Conservation (phyloP, 2,113 vertebrate genomes). For the Bos javanicus region DNA sequence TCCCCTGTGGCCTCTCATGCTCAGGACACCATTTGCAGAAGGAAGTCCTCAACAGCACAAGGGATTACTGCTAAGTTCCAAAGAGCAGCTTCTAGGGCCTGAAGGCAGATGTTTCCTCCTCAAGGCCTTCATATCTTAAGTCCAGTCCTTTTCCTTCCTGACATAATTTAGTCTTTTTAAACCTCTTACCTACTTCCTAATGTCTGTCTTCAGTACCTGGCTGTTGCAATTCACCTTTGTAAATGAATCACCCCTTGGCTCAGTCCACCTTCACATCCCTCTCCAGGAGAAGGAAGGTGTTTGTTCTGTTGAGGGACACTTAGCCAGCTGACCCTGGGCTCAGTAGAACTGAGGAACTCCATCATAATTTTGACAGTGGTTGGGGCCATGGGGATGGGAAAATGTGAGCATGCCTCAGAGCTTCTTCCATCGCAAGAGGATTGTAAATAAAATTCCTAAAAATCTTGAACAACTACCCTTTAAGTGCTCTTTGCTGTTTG, state of each 20-base stretch:
- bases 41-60: neutral
- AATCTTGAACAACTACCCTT: neutral
- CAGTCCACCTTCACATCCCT: neutral
- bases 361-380: neutral
- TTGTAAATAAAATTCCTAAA: neutral
- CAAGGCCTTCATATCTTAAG: neutral
- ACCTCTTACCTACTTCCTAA: constrained; percentile 3
- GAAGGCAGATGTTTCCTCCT: constrained; percentile 57
- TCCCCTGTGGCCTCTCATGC: neutral
- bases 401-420: neutral
- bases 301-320: neutral
- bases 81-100: neutral
- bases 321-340: neutral
- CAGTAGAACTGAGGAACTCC: neutral
- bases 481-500: neutral
- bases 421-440: neutral
- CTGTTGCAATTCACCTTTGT: neutral
- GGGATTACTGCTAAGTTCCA: neutral
- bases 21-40: constrained; percentile 1
- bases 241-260: neutral
- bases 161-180: neutral
- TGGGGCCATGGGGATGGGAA: neutral
- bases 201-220: neutral
- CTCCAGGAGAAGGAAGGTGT: neutral
- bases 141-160: constrained; percentile 50